Percentiles rank a stretch among this genome's conserved stretches.
Conservation (phyloP, 2,113 vertebrate genomes). For the Apistogramma diplotaenia region DNA sequence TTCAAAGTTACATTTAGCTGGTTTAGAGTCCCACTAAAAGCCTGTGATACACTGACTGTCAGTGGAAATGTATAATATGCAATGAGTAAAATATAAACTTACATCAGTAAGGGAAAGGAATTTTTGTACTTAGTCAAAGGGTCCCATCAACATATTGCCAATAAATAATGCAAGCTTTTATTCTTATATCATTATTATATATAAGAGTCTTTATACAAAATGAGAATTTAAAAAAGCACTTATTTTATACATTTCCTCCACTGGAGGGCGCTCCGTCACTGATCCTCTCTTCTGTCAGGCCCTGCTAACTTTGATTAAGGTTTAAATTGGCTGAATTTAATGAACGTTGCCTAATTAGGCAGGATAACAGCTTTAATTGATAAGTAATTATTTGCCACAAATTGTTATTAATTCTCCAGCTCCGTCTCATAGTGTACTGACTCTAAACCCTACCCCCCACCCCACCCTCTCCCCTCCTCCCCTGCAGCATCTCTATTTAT, state of each 20-base stretch:
- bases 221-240: fast-evolving
- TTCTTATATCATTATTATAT: background rate
- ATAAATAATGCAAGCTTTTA: background rate
- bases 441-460: conserved; percentile 20
- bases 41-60: background rate
- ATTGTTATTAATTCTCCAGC: conserved; percentile 73
- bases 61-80: background rate
- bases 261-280: conserved; percentile 79
- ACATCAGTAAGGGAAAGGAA: no score
- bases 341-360: conserved; percentile 92
- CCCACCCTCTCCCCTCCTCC: background rate
- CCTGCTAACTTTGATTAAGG: conserved; percentile 90
- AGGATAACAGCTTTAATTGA: conserved; percentile 91
- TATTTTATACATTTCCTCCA: conserved; percentile 43
- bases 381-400: conserved; percentile 79
- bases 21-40: background rate
- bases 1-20: background rate
- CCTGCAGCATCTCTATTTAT: conserved; percentile 69
- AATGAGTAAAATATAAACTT: background rate
- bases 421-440: conserved; percentile 48
- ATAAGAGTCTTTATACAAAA: background rate
- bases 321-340: conserved; percentile 97
- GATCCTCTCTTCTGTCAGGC: conserved; percentile 60
- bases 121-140: no score
- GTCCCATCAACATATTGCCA: background rate